phyloP scores from a whole-genome alignment of 23 tunicate species.

The Phallusia fumigata region DNA sequence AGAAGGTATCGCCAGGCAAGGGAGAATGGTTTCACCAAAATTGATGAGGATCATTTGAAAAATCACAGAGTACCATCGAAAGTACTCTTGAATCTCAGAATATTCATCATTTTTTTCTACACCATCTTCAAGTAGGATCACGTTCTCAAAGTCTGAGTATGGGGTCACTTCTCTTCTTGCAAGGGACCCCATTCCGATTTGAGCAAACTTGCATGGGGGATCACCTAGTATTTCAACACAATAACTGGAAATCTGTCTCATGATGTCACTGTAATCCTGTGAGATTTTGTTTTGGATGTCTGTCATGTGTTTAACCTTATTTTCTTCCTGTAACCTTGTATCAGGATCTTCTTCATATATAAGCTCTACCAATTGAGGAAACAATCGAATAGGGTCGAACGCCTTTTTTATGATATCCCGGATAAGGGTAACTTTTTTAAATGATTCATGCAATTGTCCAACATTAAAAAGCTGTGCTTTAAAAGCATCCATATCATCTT shows the following conservation, averaged over 20 bases:
- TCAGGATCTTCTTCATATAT: not conserved
- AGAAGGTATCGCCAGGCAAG: constrained; percentile 21
- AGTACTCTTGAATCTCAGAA: constrained; percentile 10
- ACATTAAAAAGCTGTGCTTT: not conserved
- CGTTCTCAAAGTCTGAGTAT: constrained; percentile 47
- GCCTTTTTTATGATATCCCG: not conserved
- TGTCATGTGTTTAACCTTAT: not conserved
- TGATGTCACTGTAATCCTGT: not conserved
- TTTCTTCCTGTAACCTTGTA: not conserved
- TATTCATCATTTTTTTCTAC: not conserved
- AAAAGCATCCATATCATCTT: not conserved
- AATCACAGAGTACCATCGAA: constrained; percentile 39
- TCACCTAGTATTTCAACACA: constrained; percentile 28
- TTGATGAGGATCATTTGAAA: constrained; percentile 31
- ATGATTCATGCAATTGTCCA: not conserved
- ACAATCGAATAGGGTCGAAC: not conserved
- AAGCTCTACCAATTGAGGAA: not conserved
- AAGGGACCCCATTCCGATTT: constrained; percentile 45
- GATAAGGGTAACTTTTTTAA: not conserved
- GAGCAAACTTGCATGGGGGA: constrained; percentile 38
- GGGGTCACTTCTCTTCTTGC: constrained; percentile 37
- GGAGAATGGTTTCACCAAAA: constrained; percentile 38
- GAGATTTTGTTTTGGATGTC: constrained; percentile 13
- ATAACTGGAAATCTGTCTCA: constrained; percentile 8
- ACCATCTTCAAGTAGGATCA: constrained; percentile 31